A percentile compares a stretch with the other conserved stretches of the same genome.
phyloP scores from a whole-genome alignment of 2,113 vertebrate species.

The Dendropsophus ebraccatus region DNA sequence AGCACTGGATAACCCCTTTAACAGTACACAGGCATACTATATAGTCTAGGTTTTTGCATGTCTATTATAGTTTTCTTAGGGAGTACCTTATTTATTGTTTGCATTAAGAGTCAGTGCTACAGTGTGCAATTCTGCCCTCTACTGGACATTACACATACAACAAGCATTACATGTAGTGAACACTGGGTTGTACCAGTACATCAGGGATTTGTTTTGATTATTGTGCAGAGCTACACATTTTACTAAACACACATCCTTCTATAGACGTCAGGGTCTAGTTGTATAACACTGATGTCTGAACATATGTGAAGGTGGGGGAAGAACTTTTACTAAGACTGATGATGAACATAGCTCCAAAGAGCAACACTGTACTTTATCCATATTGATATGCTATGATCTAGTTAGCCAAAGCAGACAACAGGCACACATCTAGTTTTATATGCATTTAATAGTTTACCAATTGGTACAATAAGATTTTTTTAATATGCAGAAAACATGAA shows the following conservation, averaged over 20 bases:
- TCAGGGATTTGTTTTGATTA: too few species aligned
- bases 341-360: background rate
- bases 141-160: background rate
- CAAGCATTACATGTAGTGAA: too few species aligned
- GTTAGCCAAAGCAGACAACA: conserved; percentile 27
- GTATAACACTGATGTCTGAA: background rate
- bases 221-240: background rate
- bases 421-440: conserved; percentile 79
- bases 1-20: too few species aligned
- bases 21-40: too few species aligned
- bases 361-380: background rate
- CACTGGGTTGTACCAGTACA: too few species aligned
- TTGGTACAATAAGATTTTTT: conserved; percentile 89
- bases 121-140: background rate
- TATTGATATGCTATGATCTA: too few species aligned
- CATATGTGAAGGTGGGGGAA: too few species aligned
- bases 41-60: too few species aligned
- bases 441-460: conserved; percentile 90
- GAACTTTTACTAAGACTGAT: background rate
- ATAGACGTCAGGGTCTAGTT: background rate
- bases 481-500: conserved; percentile 91
- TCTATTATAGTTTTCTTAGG: too few species aligned
- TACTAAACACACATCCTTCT: background rate
- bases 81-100: too few species aligned
- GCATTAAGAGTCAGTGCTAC: background rate